These are phyloP conservation scores for Chauna torquata DNA, from an alignment of 2,113 vertebrate genomes.

Conservation along the genomic window DNA sequence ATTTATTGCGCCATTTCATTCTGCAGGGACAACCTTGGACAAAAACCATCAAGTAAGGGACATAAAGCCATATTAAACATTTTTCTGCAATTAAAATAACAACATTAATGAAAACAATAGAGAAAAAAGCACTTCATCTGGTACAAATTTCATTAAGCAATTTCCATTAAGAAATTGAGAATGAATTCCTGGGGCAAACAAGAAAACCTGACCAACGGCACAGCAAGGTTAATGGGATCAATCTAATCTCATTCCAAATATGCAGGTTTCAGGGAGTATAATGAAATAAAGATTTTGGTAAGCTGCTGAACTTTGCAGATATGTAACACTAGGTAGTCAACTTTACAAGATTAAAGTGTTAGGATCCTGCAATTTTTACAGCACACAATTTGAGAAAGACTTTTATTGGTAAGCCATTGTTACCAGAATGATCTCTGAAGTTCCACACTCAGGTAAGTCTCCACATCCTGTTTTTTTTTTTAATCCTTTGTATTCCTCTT, in stretches of 20 bases:
- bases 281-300: slow-evolving; percentile 1
- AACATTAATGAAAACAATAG: slow-evolving; percentile 20
- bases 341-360: background rate
- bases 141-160: background rate
- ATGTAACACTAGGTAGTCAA: background rate
- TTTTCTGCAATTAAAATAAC: slow-evolving; percentile 20
- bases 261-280: background rate
- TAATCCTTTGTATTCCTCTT: background rate
- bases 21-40: background rate
- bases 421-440: background rate
- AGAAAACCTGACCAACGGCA: slow-evolving; percentile 40
- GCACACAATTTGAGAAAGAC: background rate
- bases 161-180: slow-evolving; percentile 30
- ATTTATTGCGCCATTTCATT: slow-evolving; percentile 13
- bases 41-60: slow-evolving; percentile 17
- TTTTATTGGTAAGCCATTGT: background rate
- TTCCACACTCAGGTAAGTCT: background rate
- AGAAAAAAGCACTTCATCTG: background rate
- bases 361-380: background rate
- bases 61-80: slow-evolving; percentile 20
- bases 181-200: slow-evolving; percentile 28
- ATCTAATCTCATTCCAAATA: slow-evolving; percentile 20
- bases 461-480: background rate
- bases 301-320: background rate
- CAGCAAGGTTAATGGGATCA: slow-evolving; percentile 40